phyloP scores from a whole-genome alignment of 2,888 invertebrate genomes.

The Asteroscopus sphinx region DNA sequence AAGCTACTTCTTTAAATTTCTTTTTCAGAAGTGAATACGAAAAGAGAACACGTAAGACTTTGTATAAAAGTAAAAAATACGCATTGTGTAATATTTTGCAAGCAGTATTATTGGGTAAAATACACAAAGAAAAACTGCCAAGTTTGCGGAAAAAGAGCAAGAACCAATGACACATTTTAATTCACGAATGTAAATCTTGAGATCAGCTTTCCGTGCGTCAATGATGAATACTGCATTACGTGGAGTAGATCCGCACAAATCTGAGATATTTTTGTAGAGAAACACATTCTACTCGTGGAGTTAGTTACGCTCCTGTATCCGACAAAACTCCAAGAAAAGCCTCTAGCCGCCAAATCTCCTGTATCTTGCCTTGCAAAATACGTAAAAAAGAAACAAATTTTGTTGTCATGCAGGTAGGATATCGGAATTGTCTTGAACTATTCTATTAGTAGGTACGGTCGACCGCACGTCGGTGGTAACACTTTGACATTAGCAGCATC shows the following conservation, averaged over 20 bases:
- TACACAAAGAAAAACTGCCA: conserved; percentile 27
- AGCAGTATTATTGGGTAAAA: conserved; percentile 26
- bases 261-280: conserved; percentile 77
- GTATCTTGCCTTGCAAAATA: conserved; percentile 73
- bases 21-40: conserved; percentile 13
- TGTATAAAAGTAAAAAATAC: conserved; percentile 10
- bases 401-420: conserved; percentile 24
- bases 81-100: conserved; percentile 25
- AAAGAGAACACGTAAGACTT: conserved; percentile 15
- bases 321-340: conserved; percentile 71
- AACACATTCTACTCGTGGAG: conserved; percentile 80
- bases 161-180: conserved; percentile 46
- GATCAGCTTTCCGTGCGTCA: conserved; percentile 28
- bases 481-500: too few species aligned
- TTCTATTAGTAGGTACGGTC: too few species aligned
- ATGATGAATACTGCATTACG: conserved; percentile 53
- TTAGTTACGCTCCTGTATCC: conserved; percentile 79
- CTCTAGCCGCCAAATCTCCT: conserved; percentile 74
- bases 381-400: conserved; percentile 53
- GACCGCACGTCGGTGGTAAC: too few species aligned
- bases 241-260: conserved; percentile 68
- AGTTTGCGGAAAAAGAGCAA: conserved; percentile 28
- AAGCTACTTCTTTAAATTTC: conserved; percentile 13
- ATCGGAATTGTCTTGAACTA: neutral
- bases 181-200: conserved; percentile 43